Base-by-base conservation (phyloP, 2,113 vertebrate genomes). In the Guaruba guarouba region DNA sequence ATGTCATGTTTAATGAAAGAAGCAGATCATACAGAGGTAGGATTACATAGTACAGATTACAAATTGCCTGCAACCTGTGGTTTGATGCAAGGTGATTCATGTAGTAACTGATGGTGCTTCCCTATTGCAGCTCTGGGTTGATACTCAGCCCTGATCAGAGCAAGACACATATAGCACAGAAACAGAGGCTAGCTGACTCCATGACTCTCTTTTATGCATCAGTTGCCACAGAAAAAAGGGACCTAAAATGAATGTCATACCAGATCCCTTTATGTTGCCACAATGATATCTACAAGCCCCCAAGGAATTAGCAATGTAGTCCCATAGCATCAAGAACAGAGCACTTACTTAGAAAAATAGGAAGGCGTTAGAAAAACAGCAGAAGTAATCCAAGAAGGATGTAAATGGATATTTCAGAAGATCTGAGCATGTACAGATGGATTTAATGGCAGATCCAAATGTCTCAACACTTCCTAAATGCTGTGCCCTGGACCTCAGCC, bases 1-100 rank as follows among this genome's bases (percentile, higher is more conserved):
- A 88, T 2, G 23, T 43, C 82, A 37, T 64, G 25, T 95, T 97
- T 97, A 97, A 94, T 96, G 80, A 92, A 86, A 67, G 41, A 10
- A 41, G n/a, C 62, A 70, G 76, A 70, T 43, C 59, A 44, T 66
- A 61, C 93, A 88, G 43, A 51, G 61, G 52, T 43, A 48, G 63
- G 74, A 67, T 80, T 51, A 76, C 2, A 43, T 2, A 78, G 77
- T 6, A n/a, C 67, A 10, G 90, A 70, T 88, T n/a, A 74, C 68
- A 83, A 33, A 61, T 3, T 18, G 46, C 68, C 88, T 20, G 1
- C 31, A 13, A 7, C 48, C 66, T 33, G 9, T 20, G 85, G 27
- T 33, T 70, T 31, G 71, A 3, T 44, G 68, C 24, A 0, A 31
- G 48, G 1, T 90, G 91, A 90, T 57, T 81, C 92, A 59, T 11